Evolutionary conservation across 2,113 vertebrate species (phyloP).

Genomic region (Phrynosoma blainvillii): DNA sequence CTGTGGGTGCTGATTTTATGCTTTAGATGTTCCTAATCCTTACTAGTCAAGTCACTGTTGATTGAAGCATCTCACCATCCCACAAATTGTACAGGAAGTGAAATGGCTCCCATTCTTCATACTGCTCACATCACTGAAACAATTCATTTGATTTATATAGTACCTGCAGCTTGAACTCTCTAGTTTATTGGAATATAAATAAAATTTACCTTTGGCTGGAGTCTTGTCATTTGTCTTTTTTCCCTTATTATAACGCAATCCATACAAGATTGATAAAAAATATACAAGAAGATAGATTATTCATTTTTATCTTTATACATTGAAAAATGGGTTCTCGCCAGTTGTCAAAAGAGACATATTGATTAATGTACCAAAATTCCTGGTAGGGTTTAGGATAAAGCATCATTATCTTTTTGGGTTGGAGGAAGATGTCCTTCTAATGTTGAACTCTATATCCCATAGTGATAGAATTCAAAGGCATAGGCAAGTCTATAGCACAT

Average conservation of each 20-base stretch:
- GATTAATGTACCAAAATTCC: neutral
- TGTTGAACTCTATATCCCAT: no score
- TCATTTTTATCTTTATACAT: neutral
- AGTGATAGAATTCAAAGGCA: no score
- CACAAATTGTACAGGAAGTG: neutral
- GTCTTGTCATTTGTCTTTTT: neutral
- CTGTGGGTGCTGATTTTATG: neutral
- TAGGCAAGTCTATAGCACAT: no score
- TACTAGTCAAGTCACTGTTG: neutral
- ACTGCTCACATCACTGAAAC: constrained; percentile 20
- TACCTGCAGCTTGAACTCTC: neutral
- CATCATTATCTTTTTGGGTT: neutral
- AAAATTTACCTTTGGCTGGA: constrained; percentile 6
- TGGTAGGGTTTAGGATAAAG: neutral
- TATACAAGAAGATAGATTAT: neutral
- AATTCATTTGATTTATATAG: constrained; percentile 25
- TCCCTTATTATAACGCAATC: neutral
- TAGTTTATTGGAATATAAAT: constrained; percentile 21
- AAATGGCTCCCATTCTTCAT: constrained; percentile 13
- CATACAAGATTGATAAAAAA: neutral
- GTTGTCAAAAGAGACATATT: neutral
- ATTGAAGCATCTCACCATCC: neutral
- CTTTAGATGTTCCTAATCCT: neutral
- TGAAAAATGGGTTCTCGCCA: neutral
- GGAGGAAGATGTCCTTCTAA: no score